These are phyloP conservation scores for Campoletis sonorensis DNA, from an alignment of 1,140 invertebrate species.

Conservation along the genomic window DNA sequence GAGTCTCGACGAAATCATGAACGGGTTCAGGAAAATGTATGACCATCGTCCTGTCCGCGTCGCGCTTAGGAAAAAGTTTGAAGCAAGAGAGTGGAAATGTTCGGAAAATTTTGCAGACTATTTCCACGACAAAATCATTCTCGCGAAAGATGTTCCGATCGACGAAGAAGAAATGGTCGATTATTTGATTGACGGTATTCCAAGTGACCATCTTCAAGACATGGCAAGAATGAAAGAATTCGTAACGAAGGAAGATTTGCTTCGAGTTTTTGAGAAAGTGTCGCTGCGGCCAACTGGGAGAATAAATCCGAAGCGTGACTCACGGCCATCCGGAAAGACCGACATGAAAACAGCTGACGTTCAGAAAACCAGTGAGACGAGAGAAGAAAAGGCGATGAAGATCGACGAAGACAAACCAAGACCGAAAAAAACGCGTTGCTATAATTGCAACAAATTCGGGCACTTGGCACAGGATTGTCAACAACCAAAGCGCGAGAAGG, in stretches of 20 bases:
- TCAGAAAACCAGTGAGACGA: constrained; percentile 31
- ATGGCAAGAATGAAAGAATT: constrained; percentile 49
- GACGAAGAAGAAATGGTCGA: constrained; percentile 47
- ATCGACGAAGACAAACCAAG: constrained; percentile 22
- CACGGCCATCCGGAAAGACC: background rate
- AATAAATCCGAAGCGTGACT: constrained; percentile 18
- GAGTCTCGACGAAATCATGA: constrained; percentile 38
- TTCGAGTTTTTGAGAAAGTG: constrained; percentile 49
- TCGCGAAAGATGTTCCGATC: constrained; percentile 46
- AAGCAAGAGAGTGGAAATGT: constrained; percentile 41
- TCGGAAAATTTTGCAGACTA: constrained; percentile 47
- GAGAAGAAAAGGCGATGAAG: constrained; percentile 16
- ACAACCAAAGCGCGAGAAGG: constrained; percentile 44
- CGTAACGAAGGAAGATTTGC: constrained; percentile 30
- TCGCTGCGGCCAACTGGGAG: constrained; percentile 5
- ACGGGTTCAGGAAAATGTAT: constrained; percentile 43
- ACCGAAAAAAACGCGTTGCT: constrained; percentile 29
- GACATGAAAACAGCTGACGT: constrained; percentile 10
- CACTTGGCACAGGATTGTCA: constrained; percentile 38
- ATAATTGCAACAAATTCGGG: constrained; percentile 47
- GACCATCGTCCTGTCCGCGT: constrained; percentile 44
- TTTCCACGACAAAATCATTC: constrained; percentile 49
- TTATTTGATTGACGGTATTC: constrained; percentile 50
- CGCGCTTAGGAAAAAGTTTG: constrained; percentile 40
- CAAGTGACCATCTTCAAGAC: constrained; percentile 40